Evolutionary conservation across 2,888 invertebrate species (phyloP), one percentile per base, ranked within the genome.

Genomic region (Balanococcus diminutus): DNA sequence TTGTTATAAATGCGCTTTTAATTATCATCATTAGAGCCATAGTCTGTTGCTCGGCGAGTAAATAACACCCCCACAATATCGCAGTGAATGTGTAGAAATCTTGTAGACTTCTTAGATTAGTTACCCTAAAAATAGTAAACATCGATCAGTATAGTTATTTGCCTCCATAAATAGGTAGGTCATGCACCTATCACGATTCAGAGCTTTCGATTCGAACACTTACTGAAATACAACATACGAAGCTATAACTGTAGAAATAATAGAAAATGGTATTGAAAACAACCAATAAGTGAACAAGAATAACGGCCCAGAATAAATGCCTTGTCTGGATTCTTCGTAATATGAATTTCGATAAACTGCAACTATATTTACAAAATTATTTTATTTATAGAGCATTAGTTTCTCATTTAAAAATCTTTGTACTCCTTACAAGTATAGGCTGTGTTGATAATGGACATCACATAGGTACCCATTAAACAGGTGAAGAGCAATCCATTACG

Each of bases 321-420:
- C 96, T 90, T 97, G 96, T 84, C 96, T 94, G 0, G 95, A 94
- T 89, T 98, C 98, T 89, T 97, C 96, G 88, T 96, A 96, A 90
- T 96, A 97, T 61, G 96, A 92, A n/a, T 95, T 96, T n/a, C 97
- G 92, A 90, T 95, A 95, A 42, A 93, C 93, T 2, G 96, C 94
- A 91, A 94, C 96, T 96, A 89, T 22, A 91, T 90, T 86, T 14
- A n/a, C 22, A 84, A 82, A 83, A 82, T 46, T 31, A 36, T 14
- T 22, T 61, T 61, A 16, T 31, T 16, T 61, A 61, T n/a, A 11
- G 9, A 36, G 3, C n/a, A 5, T 79, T 19, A 19, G 1, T 39
- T 81, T 42, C 6, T 19, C n/a, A 8, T 75, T 75, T 32, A 16
- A 75, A 75, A 32, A 36, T n/a, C n/a, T n/a, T n/a, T n/a, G n/a